Base-by-base conservation (phyloP, 2,888 invertebrate genomes). In the Phyllotreta striolata region DNA sequence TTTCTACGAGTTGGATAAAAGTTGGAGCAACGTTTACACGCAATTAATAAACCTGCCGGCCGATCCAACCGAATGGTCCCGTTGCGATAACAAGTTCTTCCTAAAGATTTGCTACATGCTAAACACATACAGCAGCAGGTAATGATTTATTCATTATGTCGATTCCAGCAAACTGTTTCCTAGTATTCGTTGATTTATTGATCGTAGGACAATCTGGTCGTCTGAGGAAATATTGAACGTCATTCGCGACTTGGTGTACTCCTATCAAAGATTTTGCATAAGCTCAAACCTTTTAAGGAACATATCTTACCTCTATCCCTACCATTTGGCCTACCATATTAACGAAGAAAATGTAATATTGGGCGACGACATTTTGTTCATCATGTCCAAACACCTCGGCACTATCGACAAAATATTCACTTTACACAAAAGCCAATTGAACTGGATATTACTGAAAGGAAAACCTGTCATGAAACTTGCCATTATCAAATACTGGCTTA, bases 401-500 rank as follows among this genome's bases (percentile, higher is more conserved):
- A 44, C 58, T 34, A 40, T 66, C 6, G 37, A 46, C 24, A 39
- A 56, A 10, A 51, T 66, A 9, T 55, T 49, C 24, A 52, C 63
- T 7, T 12, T 12, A 10, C 62, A 66, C 10, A 37, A 62, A 4
- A 62, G 66, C 7, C 69, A 69, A 13, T 46, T 66, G 6, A 55
- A 61, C 10, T 69, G 69, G 69, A 62, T 66, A 3, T 14, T 69
- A 51, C 38, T 52, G 47, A 55, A 51, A 13, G 69, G 65, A 6
- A 40, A 55, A n/a, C n/a, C 1, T 1, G 34, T 3, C 3, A 8
- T 69, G 12, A 59, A 59, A 55, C 62, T 55, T 34, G 10, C 35
- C 1, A 24, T 59, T 9, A 41, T 69, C 8, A 38, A 55, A 34
- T 51, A 40, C 24, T 69, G 69, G 69, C 38, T 69, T 44, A 62